phyloP scores from a whole-genome alignment of 2,797 vertebrate species.

The Anomalospiza imberbis region DNA sequence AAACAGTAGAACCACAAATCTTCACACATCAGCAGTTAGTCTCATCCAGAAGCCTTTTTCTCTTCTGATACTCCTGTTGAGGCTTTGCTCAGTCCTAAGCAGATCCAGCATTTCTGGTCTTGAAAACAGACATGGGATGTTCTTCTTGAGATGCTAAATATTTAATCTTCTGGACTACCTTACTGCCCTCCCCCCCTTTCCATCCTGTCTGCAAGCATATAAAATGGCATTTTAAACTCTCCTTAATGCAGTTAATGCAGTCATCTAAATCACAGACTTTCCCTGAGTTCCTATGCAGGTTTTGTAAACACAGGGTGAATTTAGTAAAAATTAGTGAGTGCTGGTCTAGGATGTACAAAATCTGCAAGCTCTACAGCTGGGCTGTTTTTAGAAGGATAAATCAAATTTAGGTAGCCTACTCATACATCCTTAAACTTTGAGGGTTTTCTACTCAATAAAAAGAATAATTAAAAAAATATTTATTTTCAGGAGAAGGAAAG shows the following conservation, averaged over 20 bases:
- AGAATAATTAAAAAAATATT: background rate
- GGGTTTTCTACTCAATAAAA: background rate
- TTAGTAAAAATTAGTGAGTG: background rate
- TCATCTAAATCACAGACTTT: background rate
- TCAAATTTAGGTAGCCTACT: background rate
- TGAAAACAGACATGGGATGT: background rate
- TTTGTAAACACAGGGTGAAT: background rate
- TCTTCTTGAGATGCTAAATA: fast-evolving
- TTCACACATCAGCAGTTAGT: background rate
- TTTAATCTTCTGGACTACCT: background rate
- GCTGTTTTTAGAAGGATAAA: background rate
- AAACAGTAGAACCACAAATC: background rate
- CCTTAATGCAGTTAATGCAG: background rate
- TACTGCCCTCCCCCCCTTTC: background rate
- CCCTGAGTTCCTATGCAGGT: background rate
- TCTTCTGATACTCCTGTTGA: background rate
- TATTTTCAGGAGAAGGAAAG: background rate
- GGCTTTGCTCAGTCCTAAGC: background rate
- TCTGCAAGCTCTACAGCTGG: background rate
- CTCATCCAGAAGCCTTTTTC: background rate
- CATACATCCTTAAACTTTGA: background rate
- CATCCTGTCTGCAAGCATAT: background rate
- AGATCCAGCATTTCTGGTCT: background rate
- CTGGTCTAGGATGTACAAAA: background rate
- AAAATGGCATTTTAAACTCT: background rate